Percentiles rank a stretch among this genome's conserved stretches.
phyloP scores from a whole-genome alignment of 2,113 vertebrate genomes.

The Gymnogyps californianus region DNA sequence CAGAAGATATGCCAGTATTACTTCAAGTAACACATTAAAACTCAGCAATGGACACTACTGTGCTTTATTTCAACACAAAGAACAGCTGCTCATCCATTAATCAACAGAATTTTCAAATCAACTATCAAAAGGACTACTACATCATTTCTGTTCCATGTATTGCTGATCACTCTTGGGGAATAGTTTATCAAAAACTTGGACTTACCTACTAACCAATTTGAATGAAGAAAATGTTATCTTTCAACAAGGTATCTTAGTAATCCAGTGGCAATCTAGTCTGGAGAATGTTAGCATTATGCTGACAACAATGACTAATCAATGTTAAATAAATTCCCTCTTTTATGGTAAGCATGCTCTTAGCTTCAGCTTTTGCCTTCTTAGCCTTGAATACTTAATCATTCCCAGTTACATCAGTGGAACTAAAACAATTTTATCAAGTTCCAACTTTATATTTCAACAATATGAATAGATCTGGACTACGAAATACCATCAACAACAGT shows the following conservation, averaged over 20 bases:
- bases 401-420: slow-evolving; percentile 54
- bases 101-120: slow-evolving; percentile 32
- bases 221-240: slow-evolving; percentile 45
- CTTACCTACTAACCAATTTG: slow-evolving; percentile 40
- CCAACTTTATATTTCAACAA: slow-evolving; percentile 54
- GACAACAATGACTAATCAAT: slow-evolving; percentile 56
- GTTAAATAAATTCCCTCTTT: slow-evolving; percentile 68
- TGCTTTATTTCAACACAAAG: slow-evolving; percentile 72
- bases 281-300: slow-evolving; percentile 68
- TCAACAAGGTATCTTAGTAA: slow-evolving; percentile 53
- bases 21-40: slow-evolving; percentile 68
- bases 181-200: slow-evolving; percentile 55
- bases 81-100: slow-evolving; percentile 63
- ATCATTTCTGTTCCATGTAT: slow-evolving; percentile 39
- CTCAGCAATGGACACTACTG: slow-evolving; percentile 63
- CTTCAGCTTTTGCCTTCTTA: slow-evolving; percentile 51
- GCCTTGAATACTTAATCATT: slow-evolving; percentile 48
- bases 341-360: slow-evolving; percentile 57
- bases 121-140: slow-evolving; percentile 42
- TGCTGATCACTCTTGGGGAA: slow-evolving; percentile 50
- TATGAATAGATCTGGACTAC: slow-evolving; percentile 58
- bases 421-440: slow-evolving; percentile 44
- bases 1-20: slow-evolving; percentile 69
- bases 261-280: slow-evolving; percentile 66
- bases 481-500: slow-evolving; percentile 66